Evolutionary conservation across 1,140 invertebrate genomes (phyloP).

Genomic region (Bombus confusus): DNA sequence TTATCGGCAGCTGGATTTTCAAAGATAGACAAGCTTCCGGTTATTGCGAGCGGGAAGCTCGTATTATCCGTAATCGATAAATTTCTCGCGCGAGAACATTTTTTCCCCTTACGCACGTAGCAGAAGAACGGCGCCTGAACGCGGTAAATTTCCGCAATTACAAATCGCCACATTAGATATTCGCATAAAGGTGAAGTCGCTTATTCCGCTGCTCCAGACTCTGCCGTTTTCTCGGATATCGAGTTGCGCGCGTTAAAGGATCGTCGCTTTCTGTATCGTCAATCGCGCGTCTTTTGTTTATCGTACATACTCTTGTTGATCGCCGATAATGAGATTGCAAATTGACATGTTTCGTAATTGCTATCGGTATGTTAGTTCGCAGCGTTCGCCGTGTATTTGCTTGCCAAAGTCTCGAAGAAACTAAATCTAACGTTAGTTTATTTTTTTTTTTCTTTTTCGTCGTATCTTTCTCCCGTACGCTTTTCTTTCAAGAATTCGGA

Average conservation of each 20-base stretch:
- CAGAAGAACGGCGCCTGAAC: background rate
- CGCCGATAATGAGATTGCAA: background rate
- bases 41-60: background rate
- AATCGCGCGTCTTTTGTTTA: background rate
- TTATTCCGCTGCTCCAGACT: too few species aligned
- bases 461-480: background rate
- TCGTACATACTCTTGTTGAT: background rate
- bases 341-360: background rate
- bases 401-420: background rate
- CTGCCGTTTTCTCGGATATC: background rate
- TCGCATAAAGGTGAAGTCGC: background rate
- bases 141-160: background rate
- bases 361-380: background rate
- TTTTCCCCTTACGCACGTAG: background rate
- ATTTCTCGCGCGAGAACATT: background rate
- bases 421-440: background rate
- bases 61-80: background rate
- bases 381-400: background rate
- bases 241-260: background rate
- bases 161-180: background rate
- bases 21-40: background rate
- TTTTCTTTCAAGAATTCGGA: background rate
- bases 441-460: too few species aligned
- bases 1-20: slow-evolving; percentile 10
- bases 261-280: background rate